Base-by-base conservation (phyloP, 2,797 vertebrate genomes). In the Argyrosomus regius region DNA sequence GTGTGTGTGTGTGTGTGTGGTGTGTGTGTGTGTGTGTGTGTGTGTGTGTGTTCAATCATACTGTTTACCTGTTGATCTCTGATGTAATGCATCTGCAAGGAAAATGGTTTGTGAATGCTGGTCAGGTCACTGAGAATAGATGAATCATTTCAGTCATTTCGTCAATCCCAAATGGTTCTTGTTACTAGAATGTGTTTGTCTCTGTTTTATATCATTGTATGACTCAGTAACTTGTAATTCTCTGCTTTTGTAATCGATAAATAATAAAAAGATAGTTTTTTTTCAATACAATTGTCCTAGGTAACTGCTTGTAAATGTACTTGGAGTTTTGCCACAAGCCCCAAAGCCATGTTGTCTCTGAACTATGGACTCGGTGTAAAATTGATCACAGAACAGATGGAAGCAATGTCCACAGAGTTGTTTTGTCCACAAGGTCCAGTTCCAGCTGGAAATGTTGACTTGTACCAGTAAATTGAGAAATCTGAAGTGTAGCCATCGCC, bases 401-500 rank as follows among this genome's bases (percentile, higher is more conserved):
- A 84, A 82, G 41, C 59, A 80, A 82, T 87, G 81, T 83, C 58
- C 43, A 53, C 41, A n/a, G 39, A 70, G 53, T 43, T 69, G 70
- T 70, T 71, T 61, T 71, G 65, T 70, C 70, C 70, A n/a, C 4
- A 10, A 72, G 54, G 39, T 64, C 35, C 75, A 26, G 18, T 50
- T 85, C 82, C 82, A 83, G 72, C 67, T 83, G 80, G 75, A 85
- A 83, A 76, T 80, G 64, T 64, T 82, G 80, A 79, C 61, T 77
- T 63, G 66, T 52, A 80, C 31, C 22, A 60, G 69, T 75, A 75
- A 81, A 84, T 70, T 49, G 56, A 65, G 75, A 78, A 75, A 81
- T 61, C 60, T 79, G 49, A 74, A 60, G 20, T 75, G 72, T 17
- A 56, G 75, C 66, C 49, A 50, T n/a, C 3, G 17, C 50, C 26